phyloP scores from a whole-genome alignment of 2,797 vertebrate species.

The Xenopus petersii region DNA sequence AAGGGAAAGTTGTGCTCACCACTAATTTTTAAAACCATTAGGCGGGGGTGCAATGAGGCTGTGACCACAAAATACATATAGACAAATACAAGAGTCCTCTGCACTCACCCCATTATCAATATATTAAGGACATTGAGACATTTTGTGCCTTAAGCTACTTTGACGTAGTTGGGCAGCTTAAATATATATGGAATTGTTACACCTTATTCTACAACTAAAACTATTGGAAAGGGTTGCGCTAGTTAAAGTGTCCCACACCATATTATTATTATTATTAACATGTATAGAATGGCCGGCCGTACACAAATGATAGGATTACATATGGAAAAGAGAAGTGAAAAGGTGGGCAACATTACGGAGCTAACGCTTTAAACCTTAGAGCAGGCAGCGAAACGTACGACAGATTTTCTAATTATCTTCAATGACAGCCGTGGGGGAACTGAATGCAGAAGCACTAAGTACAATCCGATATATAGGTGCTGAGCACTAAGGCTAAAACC shows the following conservation, averaged over 20 bases:
- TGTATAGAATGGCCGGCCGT: conserved; percentile 65
- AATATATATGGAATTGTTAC: too few relatives aligned
- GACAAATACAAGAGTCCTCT: too few relatives aligned
- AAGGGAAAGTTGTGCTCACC: too few relatives aligned
- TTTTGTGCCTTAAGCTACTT: too few relatives aligned
- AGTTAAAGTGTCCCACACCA: conserved; percentile 71
- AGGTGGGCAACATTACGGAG: conserved; percentile 62
- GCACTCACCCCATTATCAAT: too few relatives aligned
- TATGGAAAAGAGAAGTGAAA: conserved; percentile 69
- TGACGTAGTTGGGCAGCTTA: too few relatives aligned
- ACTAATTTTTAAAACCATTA: too few relatives aligned
- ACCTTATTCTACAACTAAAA: too few relatives aligned
- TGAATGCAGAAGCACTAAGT: conserved; percentile 68
- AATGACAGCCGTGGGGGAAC: conserved; percentile 67
- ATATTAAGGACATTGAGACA: too few relatives aligned
- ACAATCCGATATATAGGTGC: conserved; percentile 71
- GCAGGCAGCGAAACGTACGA: conserved; percentile 66
- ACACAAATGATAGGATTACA: conserved; percentile 64
- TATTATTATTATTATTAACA: too few relatives aligned
- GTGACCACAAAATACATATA: too few relatives aligned
- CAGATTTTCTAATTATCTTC: conserved; percentile 76
- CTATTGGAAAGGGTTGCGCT: conserved; percentile 63
- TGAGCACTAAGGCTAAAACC: conserved; percentile 73
- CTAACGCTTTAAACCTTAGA: conserved; percentile 61
- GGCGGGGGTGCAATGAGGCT: too few relatives aligned